A percentile compares a stretch with the other conserved stretches of the same genome.
Conservation (phyloP, 2,888 invertebrate species). For the Mactromeris polynyma region DNA sequence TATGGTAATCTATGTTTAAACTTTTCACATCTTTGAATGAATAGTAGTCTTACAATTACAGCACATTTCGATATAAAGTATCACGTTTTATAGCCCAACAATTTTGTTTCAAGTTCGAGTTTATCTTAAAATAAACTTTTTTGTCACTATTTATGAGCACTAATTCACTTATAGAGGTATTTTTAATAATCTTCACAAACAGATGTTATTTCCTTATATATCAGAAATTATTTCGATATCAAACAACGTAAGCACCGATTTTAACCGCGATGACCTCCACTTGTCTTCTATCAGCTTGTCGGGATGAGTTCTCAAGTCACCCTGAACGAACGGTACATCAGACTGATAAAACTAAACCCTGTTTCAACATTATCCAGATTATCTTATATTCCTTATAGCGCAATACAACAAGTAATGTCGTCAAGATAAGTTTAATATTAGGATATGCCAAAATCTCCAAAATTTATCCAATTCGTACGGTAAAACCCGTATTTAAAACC, state of each 20-base stretch:
- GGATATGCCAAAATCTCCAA: background rate
- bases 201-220: background rate
- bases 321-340: background rate
- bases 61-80: background rate
- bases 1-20: background rate
- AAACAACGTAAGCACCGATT: background rate
- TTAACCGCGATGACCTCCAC: background rate
- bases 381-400: background rate
- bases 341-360: slow-evolving; percentile 27
- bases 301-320: background rate
- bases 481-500: background rate
- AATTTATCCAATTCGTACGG: background rate
- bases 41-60: background rate
- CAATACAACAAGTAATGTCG: background rate
- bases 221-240: background rate
- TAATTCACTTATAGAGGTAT: background rate
- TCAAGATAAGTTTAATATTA: background rate
- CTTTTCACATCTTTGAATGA: slow-evolving; percentile 1
- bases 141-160: background rate
- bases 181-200: background rate
- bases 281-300: background rate
- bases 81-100: background rate
- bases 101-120: background rate
- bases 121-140: background rate
- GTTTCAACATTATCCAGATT: slow-evolving; percentile 19